These are phyloP conservation scores for Atlantisia rogersi DNA, from an alignment of 2,113 vertebrate genomes.

Conservation along the genomic window DNA sequence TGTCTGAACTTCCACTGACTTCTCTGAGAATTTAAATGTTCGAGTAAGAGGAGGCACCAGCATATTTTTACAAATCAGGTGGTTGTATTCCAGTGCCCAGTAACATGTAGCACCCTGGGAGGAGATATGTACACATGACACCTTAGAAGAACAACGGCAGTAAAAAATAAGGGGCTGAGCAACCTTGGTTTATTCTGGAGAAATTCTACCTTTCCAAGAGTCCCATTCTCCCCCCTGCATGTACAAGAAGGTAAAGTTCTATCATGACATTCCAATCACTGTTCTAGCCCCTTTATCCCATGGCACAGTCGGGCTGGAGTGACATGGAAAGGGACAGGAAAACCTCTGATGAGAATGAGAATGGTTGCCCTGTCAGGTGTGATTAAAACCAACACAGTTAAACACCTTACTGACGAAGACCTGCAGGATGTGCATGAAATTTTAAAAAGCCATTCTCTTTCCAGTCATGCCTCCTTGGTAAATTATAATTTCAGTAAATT, in stretches of 20 bases:
- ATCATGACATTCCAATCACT: neutral
- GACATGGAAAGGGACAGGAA: neutral
- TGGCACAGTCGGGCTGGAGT: neutral
- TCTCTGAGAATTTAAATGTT: neutral
- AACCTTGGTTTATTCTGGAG: neutral
- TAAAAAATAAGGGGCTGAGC: neutral
- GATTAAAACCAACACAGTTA: conserved; percentile 29
- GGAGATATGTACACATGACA: neutral
- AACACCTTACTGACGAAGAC: conserved; percentile 5
- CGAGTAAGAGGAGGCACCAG: neutral
- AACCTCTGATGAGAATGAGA: conserved; percentile 16
- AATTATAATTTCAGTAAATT: conserved; percentile 66
- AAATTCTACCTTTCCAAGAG: neutral
- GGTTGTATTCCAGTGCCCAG: neutral
- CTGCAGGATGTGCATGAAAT: conserved; percentile 13
- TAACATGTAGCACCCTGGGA: neutral
- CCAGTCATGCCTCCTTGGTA: conserved; percentile 38
- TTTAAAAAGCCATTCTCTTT: conserved; percentile 45
- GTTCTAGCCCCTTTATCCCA: neutral
- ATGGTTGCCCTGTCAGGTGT: conserved; percentile 38
- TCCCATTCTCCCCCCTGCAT: neutral
- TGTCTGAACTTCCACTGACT: neutral
- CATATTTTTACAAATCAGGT: neutral
- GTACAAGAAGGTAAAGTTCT: neutral
- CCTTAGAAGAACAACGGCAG: neutral